phyloP scores from a whole-genome alignment of 2,888 invertebrate genomes.

The Spodoptera littoralis region DNA sequence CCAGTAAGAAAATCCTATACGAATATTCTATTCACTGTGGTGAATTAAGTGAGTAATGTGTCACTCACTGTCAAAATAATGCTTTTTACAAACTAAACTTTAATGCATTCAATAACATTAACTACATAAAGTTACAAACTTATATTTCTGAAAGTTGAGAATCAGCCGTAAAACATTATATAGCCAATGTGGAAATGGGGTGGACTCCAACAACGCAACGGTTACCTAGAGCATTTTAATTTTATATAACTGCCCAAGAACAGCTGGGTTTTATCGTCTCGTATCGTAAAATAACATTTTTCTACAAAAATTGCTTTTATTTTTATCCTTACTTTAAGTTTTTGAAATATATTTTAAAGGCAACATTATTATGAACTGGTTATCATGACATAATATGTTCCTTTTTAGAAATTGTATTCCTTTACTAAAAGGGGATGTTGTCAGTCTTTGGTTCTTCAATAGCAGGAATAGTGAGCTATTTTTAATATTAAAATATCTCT shows the following conservation, averaged over 20 bases:
- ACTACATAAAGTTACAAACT: constrained; percentile 7
- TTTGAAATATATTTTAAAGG: too few relatives aligned
- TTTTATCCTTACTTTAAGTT: constrained; percentile 4
- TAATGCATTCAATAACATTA: constrained; percentile 11
- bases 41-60: too few relatives aligned
- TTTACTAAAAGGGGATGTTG: too few relatives aligned
- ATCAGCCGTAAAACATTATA: constrained; percentile 35
- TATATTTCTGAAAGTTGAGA: constrained; percentile 9
- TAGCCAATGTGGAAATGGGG: constrained; percentile 23
- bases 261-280: constrained; percentile 46
- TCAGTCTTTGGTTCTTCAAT: too few relatives aligned
- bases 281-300: constrained; percentile 24
- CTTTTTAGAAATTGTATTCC: too few relatives aligned
- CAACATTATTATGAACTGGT: too few relatives aligned
- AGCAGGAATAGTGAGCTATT: too few relatives aligned
- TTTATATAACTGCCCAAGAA: constrained; percentile 33
- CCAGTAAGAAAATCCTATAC: too few relatives aligned
- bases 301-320: constrained; percentile 11
- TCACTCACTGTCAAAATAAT: too few relatives aligned
- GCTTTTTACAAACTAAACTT: constrained; percentile 4
- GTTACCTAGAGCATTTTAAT: constrained; percentile 36
- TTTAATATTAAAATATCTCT: too few relatives aligned
- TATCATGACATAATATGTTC: too few relatives aligned
- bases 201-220: constrained; percentile 11
- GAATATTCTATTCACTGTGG: too few relatives aligned